Conservation (phyloP, 2,797 vertebrate genomes). For the Pangasius mekongensis region DNA sequence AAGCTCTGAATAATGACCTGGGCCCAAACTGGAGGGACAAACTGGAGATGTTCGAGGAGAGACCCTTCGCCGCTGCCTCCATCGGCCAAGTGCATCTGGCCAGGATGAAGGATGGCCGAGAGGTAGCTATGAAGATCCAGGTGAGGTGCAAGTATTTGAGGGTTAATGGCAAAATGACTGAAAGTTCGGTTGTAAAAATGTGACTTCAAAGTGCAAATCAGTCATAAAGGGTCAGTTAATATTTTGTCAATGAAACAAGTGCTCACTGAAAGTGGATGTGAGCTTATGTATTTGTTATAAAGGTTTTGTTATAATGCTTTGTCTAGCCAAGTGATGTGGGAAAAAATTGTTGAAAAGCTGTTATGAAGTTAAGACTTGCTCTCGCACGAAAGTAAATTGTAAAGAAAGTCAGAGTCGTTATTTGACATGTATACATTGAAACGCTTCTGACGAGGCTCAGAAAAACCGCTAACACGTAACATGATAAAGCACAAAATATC, state of each 20-base stretch:
- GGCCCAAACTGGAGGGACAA: conserved; percentile 90
- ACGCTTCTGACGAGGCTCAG: too few species aligned
- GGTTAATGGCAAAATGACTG: neutral
- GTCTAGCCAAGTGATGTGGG: neutral
- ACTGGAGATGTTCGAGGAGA: conserved; percentile 92
- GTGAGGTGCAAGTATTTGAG: conserved; percentile 63
- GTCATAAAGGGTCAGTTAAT: neutral
- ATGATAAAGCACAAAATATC: too few species aligned
- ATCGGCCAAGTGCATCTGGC: conserved; percentile 97
- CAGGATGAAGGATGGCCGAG: conserved; percentile 88
- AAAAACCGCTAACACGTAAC: too few species aligned
- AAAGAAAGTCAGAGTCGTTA: neutral
- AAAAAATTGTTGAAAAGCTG: too few species aligned
- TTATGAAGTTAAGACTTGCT: neutral
- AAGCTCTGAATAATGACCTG: conserved; percentile 89
- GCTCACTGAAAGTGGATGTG: neutral
- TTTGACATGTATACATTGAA: neutral
- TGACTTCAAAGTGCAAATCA: too few species aligned
- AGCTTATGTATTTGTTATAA: too few species aligned
- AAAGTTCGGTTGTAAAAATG: too few species aligned
- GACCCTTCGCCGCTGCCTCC: conserved; percentile 94
- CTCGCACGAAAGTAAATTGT: neutral
- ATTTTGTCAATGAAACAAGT: neutral
- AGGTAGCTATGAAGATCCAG: conserved; percentile 99
- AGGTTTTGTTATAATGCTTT: neutral